Evolutionary conservation across 1,140 invertebrate species (phyloP).

Genomic region (Sycobia sp.): DNA sequence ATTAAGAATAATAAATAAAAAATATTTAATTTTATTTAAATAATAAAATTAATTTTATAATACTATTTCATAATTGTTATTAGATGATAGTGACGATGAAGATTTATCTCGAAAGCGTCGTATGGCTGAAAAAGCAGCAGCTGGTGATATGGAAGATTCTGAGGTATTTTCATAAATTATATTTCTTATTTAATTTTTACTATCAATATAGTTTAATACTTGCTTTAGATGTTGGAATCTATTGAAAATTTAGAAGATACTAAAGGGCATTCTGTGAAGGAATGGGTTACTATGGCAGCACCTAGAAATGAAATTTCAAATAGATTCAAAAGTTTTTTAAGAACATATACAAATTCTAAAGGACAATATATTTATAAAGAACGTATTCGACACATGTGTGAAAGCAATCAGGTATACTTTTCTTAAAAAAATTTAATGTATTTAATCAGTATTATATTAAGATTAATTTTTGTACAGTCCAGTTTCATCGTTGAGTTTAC

Average conservation of each 20-base stretch:
- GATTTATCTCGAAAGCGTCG: slow-evolving; percentile 75
- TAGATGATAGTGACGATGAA: slow-evolving; percentile 68
- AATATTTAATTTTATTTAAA: not conserved
- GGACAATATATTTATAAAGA: slow-evolving; percentile 92
- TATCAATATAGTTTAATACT: slow-evolving; percentile 1
- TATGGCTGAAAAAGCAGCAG: slow-evolving; percentile 83
- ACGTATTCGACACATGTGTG: slow-evolving; percentile 93
- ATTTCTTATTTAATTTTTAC: not conserved
- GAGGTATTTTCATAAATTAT: slow-evolving; percentile 59
- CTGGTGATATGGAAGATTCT: slow-evolving; percentile 77
- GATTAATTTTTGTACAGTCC: slow-evolving; percentile 58
- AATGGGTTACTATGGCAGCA: slow-evolving; percentile 97
- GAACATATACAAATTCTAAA: slow-evolving; percentile 86
- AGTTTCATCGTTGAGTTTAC: slow-evolving; percentile 95
- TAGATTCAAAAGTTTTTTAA: slow-evolving; percentile 93
- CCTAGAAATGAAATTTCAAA: slow-evolving; percentile 95
- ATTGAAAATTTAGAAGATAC: slow-evolving; percentile 98
- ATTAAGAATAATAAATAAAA: not conserved
- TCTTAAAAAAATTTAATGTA: not conserved
- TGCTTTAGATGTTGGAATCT: slow-evolving; percentile 82
- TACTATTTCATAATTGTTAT: slow-evolving; percentile 30
- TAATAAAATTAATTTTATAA: slow-evolving; percentile 10
- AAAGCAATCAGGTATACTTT: slow-evolving; percentile 72
- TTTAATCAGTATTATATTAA: not conserved
- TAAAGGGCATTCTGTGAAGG: slow-evolving; percentile 87